Evolutionary conservation across 2,113 vertebrate species (phyloP), one percentile per base, ranked within the genome.

Genomic region (Orycteropus afer): DNA sequence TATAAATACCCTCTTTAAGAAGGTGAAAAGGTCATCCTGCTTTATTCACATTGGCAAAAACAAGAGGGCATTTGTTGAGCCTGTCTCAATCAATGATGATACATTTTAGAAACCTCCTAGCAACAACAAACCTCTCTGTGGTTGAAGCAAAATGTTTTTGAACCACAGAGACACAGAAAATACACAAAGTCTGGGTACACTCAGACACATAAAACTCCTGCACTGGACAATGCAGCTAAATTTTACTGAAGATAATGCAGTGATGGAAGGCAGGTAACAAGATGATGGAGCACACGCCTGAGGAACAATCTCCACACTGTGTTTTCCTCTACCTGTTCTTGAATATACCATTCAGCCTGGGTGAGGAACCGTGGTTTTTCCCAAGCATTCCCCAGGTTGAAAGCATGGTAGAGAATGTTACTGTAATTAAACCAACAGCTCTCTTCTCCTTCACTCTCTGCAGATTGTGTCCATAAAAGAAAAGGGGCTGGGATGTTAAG

Each of bases 341-440:
- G 42, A 32, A 18, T 37, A 55, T 1, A 55, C 37, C 57, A 63
- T 40, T 78, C 89, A 40, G 73, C 90, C 85, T 95, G 89, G 93
- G 94, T 93, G 94, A 87, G 87, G 92, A 90, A 94, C 92, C 78
- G 97, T 82, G 79, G 92, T 97, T n/a, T 96, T 94, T 86, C 94
- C 96, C 96, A 90, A 1, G 12, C 14, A 84, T 88, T 89, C 86
- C 53, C 84, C 67, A 98, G 94, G 89, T 93, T 51, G 92, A 88
- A 92, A 97, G 87, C 94, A 53, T 96, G 96, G 92, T 91, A 59
- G 98, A 97, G 97, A 63, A 47, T 65, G 93, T 94, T 93, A 45
- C 49, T 73, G 45, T 97, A 96, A 97, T 97, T 98, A 98, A 97
- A 94, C 92, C 96, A 94, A 95, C 79, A 97, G 84, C 90, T 92